Base-by-base conservation (phyloP, 2,888 invertebrate species). In the Ophion costatus region DNA sequence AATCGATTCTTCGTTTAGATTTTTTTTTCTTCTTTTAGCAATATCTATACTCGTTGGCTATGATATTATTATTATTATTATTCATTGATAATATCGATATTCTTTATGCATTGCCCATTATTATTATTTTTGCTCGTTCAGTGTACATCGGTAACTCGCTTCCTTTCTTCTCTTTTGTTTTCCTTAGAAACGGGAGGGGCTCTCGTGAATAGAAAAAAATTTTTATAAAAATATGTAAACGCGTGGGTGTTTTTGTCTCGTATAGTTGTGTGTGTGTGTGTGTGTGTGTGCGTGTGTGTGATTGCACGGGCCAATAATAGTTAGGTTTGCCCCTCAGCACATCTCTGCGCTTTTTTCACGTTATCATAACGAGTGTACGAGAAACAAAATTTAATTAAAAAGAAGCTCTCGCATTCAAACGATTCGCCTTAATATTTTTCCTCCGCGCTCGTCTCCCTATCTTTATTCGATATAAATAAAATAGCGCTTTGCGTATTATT, bases 171-270 rank as follows among this genome's bases (percentile, higher is more conserved):
- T 80, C 66, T 22, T 59, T 33, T 61, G 14, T 74, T 64, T 61
- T 66, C 69, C 22, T 82, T 78, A 85, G 78, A 80, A 80, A 83
- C 75, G 79, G 70, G 86, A 42, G 0, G 42, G 82, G 82, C 74
- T 87, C 85, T 33, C 67, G 38, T 22, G 87, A 81, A 80, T 79
- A 89, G 87, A 89, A 90, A 90, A 84, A 89, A 91, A 91, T 90
- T 4, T 4, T 90, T 92, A 92, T 90, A 92, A 92, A 92, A 92
- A 92, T 91, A 91, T 90, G 89, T 88, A 86, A 88, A 83, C 83
- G 88, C 86, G 78, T 88, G 86, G 82, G 83, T 74, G 22, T 74
- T 29, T 29, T 29, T 29, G 29, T 29, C 29, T 29, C 29, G 2
- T 29, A 29, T 29, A 29, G 29, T 24, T 63, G 3, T 61, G 42